Conservation (phyloP, 2,797 vertebrate genomes). For the Oceanodroma leucorhoa region DNA sequence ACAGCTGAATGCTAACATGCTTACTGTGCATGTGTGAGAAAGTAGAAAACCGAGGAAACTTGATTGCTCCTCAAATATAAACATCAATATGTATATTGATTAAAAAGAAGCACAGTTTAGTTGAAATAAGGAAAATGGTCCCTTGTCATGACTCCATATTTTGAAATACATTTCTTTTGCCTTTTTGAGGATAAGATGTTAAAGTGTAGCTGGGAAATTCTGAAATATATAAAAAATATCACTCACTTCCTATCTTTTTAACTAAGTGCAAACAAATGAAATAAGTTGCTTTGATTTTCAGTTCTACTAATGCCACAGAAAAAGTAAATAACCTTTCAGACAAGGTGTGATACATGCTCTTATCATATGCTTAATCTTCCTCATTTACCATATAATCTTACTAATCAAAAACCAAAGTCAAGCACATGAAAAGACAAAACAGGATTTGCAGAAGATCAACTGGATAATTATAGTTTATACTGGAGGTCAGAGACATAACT, state of each 20-base stretch:
- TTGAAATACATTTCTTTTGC: not conserved
- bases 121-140: not conserved
- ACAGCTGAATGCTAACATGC: not conserved
- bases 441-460: not conserved
- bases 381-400: not conserved
- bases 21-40: not conserved
- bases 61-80: not conserved
- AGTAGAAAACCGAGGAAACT: not conserved
- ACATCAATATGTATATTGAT: not conserved
- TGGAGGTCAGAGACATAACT: constrained; percentile 47
- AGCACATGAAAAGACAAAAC: not conserved
- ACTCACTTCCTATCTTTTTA: not conserved
- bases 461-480: not conserved
- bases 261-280: not conserved
- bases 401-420: not conserved
- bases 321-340: not conserved
- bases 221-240: not conserved
- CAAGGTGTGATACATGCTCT: not conserved
- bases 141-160: not conserved
- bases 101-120: not conserved
- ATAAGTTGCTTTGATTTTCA: not conserved
- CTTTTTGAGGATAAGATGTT: not conserved
- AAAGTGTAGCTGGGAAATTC: not conserved
- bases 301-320: not conserved
- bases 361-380: not conserved